Evolutionary conservation across 2,888 invertebrate genomes (phyloP), one percentile per base, ranked within the genome.

Genomic region (Dorcus hopei): DNA sequence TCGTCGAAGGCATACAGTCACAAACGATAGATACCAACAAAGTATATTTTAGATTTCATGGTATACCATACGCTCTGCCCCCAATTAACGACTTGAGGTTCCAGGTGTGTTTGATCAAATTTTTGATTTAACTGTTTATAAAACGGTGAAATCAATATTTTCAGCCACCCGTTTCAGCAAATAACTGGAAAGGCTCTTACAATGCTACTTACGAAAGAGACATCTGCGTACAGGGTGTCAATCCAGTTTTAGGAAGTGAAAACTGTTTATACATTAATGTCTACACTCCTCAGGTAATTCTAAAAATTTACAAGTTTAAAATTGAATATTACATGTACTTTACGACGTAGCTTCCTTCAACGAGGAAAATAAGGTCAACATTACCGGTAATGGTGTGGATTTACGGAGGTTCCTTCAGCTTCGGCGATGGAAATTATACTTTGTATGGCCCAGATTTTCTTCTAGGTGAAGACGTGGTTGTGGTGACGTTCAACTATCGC

Each of bases 301-400:
- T 33, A 33, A 33, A 33, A 33, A 33, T 7, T 33, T 7, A 19
- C 3, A 2, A 19, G 3, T 33, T 3, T 0, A 33, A 33, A 7
- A 7, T 4, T 33, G 7, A 33, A 6, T 33, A 33, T 33, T 33
- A 33, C 26, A 6, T 33, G 26, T 33, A 33, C 26, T 6, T 33
- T 4, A 33, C 3, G 26, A 33, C 6, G 7, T 1, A 33, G 33
- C 14, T 49, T n/a, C 33, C 49, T 1, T 49, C 33, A 19, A 51
- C 38, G 33, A 11, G 38, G 4, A 56, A 11, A n/a, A 26, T 52
- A 45, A 49, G 49, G 8, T 43, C 43, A 33, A 6, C 26, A 19
- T 47, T 70, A 9, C 74, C 74, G 1, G 72, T 72, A 14, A 72
- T 74, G 71, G 71, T 74, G 3, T 73, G 69, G 66, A 68, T 74